phyloP scores from a whole-genome alignment of 2,888 invertebrate genomes.

The Idaea dimidiata region DNA sequence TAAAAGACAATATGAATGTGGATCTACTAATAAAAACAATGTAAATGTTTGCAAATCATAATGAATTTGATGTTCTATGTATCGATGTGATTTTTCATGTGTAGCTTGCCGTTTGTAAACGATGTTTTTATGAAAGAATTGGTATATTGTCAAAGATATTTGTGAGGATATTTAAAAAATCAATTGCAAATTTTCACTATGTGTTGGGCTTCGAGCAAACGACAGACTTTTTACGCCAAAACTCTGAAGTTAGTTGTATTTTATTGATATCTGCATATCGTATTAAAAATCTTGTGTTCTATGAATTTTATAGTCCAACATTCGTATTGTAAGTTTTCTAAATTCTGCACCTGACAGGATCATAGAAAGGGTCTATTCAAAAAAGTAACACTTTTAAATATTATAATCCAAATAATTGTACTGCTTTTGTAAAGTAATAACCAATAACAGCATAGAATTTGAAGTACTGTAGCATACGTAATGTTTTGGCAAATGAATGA shows the following conservation, averaged over 20 bases:
- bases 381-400: no score
- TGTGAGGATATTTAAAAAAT: background rate
- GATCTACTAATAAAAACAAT: constrained; percentile 24
- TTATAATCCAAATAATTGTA: no score
- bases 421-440: no score
- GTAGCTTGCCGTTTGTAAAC: background rate
- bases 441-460: background rate
- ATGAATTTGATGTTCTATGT: constrained; percentile 21
- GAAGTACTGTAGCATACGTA: background rate
- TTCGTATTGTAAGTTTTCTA: no score
- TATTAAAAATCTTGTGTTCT: background rate
- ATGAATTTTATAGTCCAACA: no score
- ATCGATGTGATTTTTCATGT: background rate
- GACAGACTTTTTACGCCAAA: background rate
- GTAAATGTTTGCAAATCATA: background rate
- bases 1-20: constrained; percentile 70
- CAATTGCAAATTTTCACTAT: background rate
- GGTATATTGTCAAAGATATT: background rate
- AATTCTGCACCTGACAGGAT: no score
- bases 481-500: background rate
- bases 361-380: no score
- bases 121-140: background rate
- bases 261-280: background rate
- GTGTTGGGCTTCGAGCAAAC: no score
- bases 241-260: background rate